phyloP scores from a whole-genome alignment of 2,797 vertebrate genomes.

The Sciurus vulgaris region DNA sequence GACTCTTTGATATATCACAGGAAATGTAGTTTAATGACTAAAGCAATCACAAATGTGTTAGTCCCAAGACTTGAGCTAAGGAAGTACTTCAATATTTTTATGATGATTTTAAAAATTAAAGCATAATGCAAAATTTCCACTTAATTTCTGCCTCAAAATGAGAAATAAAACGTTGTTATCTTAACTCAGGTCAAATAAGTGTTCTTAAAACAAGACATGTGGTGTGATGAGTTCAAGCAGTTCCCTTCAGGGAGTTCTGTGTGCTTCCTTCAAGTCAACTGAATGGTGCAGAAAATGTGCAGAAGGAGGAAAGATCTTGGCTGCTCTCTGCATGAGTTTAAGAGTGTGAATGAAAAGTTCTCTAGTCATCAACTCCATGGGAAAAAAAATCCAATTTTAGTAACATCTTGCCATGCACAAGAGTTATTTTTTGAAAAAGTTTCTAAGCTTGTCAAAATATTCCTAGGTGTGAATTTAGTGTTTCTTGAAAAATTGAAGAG shows the following conservation, averaged over 20 bases:
- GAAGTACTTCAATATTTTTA: background rate
- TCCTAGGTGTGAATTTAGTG: constrained; percentile 65
- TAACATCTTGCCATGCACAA: constrained; percentile 54
- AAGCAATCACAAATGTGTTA: background rate
- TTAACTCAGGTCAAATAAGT: constrained; percentile 56
- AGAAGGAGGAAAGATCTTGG: background rate
- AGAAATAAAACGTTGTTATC: constrained; percentile 45
- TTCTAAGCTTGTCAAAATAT: constrained; percentile 74
- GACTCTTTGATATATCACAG: background rate
- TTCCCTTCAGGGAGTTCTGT: background rate
- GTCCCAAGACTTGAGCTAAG: background rate
- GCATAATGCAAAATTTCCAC: background rate
- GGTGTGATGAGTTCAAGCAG: background rate
- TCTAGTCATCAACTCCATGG: background rate
- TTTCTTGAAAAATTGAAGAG: constrained; percentile 39
- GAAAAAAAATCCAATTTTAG: constrained; percentile 43
- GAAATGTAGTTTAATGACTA: background rate
- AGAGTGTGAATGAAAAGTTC: constrained; percentile 59
- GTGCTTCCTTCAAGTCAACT: background rate
- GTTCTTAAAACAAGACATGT: constrained; percentile 10
- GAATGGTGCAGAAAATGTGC: background rate
- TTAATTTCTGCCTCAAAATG: constrained; percentile 12
- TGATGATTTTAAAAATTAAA: constrained; percentile 8
- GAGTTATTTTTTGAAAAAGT: constrained; percentile 72
- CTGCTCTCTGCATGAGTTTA: background rate